Percentiles rank a stretch among this genome's conserved stretches.
phyloP scores from a whole-genome alignment of 2,888 invertebrate species.

The Penaeus monodon region DNA sequence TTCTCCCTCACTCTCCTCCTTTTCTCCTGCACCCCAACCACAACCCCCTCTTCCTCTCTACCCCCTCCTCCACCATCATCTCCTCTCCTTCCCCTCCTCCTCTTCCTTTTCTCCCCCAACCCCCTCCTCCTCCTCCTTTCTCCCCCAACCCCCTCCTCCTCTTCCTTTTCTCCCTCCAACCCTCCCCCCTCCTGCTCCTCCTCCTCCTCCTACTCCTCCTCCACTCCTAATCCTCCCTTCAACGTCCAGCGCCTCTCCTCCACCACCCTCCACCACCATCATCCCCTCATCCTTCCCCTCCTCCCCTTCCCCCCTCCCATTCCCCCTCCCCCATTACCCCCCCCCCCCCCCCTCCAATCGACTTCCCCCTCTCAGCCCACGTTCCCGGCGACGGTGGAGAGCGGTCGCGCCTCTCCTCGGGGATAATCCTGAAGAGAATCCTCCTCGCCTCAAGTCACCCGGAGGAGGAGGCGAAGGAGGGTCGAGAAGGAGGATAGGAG shows the following conservation, averaged over 20 bases:
- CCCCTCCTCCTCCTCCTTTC: neutral
- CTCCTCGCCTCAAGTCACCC: too few relatives aligned
- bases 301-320: conserved; percentile 21
- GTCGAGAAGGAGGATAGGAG: conserved; percentile 1
- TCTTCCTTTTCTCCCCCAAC: too few relatives aligned
- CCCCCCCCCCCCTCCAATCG: neutral
- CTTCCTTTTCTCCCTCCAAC: neutral
- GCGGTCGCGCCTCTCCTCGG: too few relatives aligned
- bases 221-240: too few relatives aligned
- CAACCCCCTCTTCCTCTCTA: neutral
- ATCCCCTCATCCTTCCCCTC: neutral
- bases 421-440: too few relatives aligned
- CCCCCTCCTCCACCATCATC: neutral
- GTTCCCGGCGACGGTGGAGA: too few relatives aligned
- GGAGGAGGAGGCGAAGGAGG: neutral
- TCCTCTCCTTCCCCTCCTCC: neutral
- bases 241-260: neutral
- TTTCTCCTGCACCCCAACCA: too few relatives aligned
- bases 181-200: neutral
- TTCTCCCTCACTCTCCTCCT: too few relatives aligned
- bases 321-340: neutral
- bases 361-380: too few relatives aligned
- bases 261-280: neutral
- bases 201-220: neutral
- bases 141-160: neutral